Base-by-base conservation (phyloP, 2,113 vertebrate species). In the Gasterosteus aculeatus region DNA sequence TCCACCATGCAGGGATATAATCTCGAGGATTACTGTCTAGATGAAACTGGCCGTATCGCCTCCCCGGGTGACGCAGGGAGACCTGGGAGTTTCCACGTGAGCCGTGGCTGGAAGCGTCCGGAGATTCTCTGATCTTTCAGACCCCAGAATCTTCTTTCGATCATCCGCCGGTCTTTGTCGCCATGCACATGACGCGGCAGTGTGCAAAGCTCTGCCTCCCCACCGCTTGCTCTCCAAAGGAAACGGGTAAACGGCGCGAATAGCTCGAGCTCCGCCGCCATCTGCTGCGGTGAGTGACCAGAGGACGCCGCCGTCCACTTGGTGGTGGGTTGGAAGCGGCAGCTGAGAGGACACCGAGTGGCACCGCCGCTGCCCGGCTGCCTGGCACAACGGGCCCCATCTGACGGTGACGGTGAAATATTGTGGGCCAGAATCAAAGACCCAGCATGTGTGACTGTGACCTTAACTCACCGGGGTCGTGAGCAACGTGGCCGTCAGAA, bases 21-120 rank as follows among this genome's bases (percentile, higher is more conserved):
- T 92, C 90, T 87, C 81, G 67, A 77, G 89, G 91, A 93, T 93
- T 92, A 91, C 78, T 69, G 84, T 88, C 62, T 26, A 2, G 69
- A 76, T 79, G 77, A 85, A 91, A 85, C 83, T 54, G 77, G 39
- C 75, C 35, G 10, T 66, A 42, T 38, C 35, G 78, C 81, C 70
- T 87, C 72, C 72, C 41, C 75, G 82, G 85, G 77, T 82, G 91
- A 87, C 71, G 1, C 38, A 10, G 38, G 72, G 75, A 35, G 76
- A 85, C 85, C 75, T 22, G 65, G 54, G 70, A 78, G 80, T 63
- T 80, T 81, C 80, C 26, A 53, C 12, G 3, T 71, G 12, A 35
- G 72, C 74, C 29, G 69, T 64, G 61, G 65, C 72, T 66, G 47
- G n/a, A 47, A 39, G 61, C 54, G 7, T 33, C 46, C 29, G 54